Evolutionary conservation across 2,797 vertebrate species (phyloP), one percentile per base, ranked within the genome.

Genomic region (Echeneis naucrates): DNA sequence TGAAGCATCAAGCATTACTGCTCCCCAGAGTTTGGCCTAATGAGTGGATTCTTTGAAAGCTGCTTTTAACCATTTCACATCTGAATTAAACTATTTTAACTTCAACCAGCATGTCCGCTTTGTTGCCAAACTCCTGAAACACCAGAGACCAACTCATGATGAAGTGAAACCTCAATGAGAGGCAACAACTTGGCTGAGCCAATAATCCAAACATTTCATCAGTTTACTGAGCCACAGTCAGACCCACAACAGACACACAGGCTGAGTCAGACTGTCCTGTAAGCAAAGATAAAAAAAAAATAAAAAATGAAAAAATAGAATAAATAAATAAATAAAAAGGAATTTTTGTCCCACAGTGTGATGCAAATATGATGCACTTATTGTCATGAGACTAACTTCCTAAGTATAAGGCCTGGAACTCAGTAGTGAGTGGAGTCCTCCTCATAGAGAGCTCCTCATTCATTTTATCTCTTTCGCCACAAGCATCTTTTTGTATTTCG

Each of bases 1-100:
- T 33, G 33, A 68, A 65, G 52, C 71, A 69, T 56, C 42, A n/a
- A 72, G 75, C 60, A 54, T 71, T 71, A 8, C 50, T 40, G 42
- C 58, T 59, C 30, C 7, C 32, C 44, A 33, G 27, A 54, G 14
- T 67, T 75, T 60, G 8, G 44, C 45, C 42, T 69, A 69, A 67
- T 69, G 69, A 65, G 71, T 32, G 24, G 14, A 42, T 38, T 45
- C 23, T 75, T 72, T 35, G 44, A 54, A 64, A 45, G 4, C 38
- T 21, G 21, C 57, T 72, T 75, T 62, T 19, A 52, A 53, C 55
- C 9, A 48, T 64, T 74, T 72, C 13, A 69, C 61, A 56, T 47
- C 2, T 12, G 8, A 66, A 59, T 74, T 7, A 2, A 68, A 76
- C 38, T 1, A 21, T 63, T 77, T 67, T 24, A 12, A 44, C 47